Evolutionary conservation across 2,888 invertebrate species (phyloP).

Genomic region (Saturnia pavonia): DNA sequence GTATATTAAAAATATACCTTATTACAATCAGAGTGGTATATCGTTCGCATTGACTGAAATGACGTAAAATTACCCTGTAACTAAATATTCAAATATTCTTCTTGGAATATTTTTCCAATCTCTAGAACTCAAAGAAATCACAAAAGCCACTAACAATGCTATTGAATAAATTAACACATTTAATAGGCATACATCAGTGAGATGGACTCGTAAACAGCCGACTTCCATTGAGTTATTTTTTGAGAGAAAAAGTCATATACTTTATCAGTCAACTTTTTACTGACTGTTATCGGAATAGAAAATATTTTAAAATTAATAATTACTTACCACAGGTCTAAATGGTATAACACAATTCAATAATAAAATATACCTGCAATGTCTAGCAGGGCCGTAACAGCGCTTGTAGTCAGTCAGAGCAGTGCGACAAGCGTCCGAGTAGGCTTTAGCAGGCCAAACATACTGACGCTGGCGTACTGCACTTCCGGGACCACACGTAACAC

Average conservation of each 20-base stretch:
- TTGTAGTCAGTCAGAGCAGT: conserved; percentile 80
- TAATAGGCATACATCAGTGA: neutral
- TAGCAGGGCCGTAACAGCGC: conserved; percentile 73
- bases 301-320: neutral
- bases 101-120: neutral
- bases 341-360: too few relatives aligned
- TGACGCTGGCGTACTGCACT: conserved; percentile 83
- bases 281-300: neutral
- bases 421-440: conserved; percentile 82
- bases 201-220: neutral
- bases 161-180: neutral
- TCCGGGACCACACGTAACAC: conserved; percentile 89
- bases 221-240: neutral
- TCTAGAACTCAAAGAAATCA: neutral
- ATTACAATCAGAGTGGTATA: too few relatives aligned
- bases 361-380: conserved; percentile 64
- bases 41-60: too few relatives aligned
- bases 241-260: neutral
- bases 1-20: neutral
- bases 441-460: conserved; percentile 77
- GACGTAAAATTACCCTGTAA: neutral
- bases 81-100: too few relatives aligned
- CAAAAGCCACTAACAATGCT: neutral
- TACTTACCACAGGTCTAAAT: neutral
- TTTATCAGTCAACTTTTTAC: neutral